Conservation (phyloP, 1,140 invertebrate species). For the Ladona fulva region DNA sequence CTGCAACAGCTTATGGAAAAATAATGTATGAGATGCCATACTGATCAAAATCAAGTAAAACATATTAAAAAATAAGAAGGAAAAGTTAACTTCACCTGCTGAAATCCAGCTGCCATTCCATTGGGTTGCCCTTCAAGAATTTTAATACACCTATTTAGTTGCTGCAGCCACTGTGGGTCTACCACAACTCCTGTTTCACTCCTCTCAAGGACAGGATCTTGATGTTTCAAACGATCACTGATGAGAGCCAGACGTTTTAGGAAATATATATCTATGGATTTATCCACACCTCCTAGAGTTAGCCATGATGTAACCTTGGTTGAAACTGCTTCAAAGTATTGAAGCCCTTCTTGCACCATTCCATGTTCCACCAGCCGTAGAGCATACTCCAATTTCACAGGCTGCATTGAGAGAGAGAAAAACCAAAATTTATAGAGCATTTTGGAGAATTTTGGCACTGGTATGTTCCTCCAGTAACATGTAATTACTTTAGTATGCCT, state of each 20-base stretch:
- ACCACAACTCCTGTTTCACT: slow-evolving; percentile 26
- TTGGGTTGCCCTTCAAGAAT: background rate
- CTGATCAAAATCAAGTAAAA: no score
- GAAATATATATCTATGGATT: background rate
- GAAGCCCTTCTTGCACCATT: slow-evolving; percentile 61
- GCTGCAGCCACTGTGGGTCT: background rate
- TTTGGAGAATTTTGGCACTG: no score
- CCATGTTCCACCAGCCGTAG: slow-evolving; percentile 69
- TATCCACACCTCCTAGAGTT: background rate
- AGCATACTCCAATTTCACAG: slow-evolving; percentile 55
- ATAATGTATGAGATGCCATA: no score
- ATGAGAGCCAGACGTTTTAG: slow-evolving; percentile 54
- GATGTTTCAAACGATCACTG: slow-evolving; percentile 65
- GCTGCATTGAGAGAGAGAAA: slow-evolving; percentile 39
- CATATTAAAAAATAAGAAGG: background rate
- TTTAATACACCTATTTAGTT: background rate
- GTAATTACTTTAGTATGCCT: no score
- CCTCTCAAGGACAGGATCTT: slow-evolving; percentile 56
- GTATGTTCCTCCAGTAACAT: no score
- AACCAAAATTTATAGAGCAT: no score
- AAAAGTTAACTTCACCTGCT: background rate
- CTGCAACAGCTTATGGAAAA: no score
- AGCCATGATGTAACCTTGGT: background rate
- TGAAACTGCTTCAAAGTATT: slow-evolving; percentile 74
- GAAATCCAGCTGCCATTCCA: background rate